phyloP scores from a whole-genome alignment of 2,797 vertebrate genomes.

The Crocidura indochinensis region DNA sequence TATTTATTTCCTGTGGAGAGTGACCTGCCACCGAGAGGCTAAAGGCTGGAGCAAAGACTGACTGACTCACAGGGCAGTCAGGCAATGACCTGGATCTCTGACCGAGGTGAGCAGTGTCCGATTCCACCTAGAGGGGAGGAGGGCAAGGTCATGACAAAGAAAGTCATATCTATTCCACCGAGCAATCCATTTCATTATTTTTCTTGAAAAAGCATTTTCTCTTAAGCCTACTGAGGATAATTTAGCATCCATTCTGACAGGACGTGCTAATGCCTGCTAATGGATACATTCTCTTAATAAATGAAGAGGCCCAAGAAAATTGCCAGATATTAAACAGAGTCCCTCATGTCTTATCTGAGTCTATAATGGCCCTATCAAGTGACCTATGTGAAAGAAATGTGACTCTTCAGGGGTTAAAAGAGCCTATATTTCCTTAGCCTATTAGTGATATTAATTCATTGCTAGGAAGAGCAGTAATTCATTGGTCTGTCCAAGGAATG shows the following conservation, averaged over 20 bases:
- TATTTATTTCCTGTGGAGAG: conserved; percentile 48
- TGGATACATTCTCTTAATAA: conserved; percentile 82
- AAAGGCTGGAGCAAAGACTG: conserved; percentile 34
- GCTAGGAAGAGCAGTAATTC: conserved; percentile 48
- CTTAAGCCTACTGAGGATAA: conserved; percentile 14
- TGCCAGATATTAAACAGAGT: conserved; percentile 77
- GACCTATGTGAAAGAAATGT: conserved; percentile 79
- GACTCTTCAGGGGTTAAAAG: conserved; percentile 74
- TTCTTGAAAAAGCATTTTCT: conserved; percentile 76
- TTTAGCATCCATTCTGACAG: conserved; percentile 72
- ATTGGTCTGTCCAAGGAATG: conserved; percentile 45
- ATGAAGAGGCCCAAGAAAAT: conserved; percentile 77
- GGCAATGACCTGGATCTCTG: conserved; percentile 72
- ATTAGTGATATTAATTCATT: conserved; percentile 59
- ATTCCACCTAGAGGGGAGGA: conserved; percentile 40
- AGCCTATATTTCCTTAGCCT: conserved; percentile 70
- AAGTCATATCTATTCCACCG: conserved; percentile 67
- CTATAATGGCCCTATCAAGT: conserved; percentile 79
- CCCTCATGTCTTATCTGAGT: conserved; percentile 76
- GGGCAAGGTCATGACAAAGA: conserved; percentile 36
- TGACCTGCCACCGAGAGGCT: conserved; percentile 34
- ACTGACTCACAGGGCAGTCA: conserved; percentile 55
- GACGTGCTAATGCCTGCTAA: conserved; percentile 77
- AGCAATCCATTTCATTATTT: conserved; percentile 70
- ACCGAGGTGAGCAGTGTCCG: conserved; percentile 71